Base-by-base conservation (phyloP, 1,140 invertebrate species). In the Latrodectus geometricus region DNA sequence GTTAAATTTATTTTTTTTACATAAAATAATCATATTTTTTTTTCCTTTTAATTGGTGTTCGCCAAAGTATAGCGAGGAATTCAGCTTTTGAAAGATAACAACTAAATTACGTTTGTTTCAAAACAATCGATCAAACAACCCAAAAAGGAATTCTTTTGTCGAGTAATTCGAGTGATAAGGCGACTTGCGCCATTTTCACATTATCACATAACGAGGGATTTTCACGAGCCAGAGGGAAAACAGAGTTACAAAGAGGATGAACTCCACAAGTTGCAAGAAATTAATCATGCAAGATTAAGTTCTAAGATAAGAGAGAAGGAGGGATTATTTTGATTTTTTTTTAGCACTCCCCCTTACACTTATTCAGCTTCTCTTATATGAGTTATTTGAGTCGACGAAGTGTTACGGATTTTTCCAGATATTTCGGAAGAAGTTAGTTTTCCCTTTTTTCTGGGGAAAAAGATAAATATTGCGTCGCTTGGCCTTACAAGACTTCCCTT, bases 281-380 rank as follows among this genome's bases (percentile, higher is more conserved):
- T 81, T 81, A 81, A 81, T 81, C 79, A 81, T 72, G 79, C 79
- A 52, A 81, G 79, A 81, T 81, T 81, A 81, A 70, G 79, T 72
- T 70, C 50, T 49, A 8, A 72, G 79, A 81, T 70, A 78, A 66
- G 61, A 21, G 35, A 35, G 76, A 66, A 17, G 61, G 76, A 49
- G 17, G n/a, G 21, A 50, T 20, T 70, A n/a, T 79, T 79, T 66
- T 78, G 7, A 15, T 49, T 61, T 76, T 76, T 35, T 35, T n/a
- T n/a, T n/a, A n/a, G n/a, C n/a, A n/a, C n/a, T n/a, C n/a, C 35
- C 35, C 35, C 35, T n/a, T n/a, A n/a, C n/a, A n/a, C 35, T 35
- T 35, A 35, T 35, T 35, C 35, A 35, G 35, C 35, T 35, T 35
- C 35, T 3, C 35, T 35, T 35, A 35, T 72, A 66, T 72, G 79